Evolutionary conservation across 2,888 invertebrate genomes (phyloP), one percentile per base, ranked within the genome.

Genomic region (Chironomus riparius): DNA sequence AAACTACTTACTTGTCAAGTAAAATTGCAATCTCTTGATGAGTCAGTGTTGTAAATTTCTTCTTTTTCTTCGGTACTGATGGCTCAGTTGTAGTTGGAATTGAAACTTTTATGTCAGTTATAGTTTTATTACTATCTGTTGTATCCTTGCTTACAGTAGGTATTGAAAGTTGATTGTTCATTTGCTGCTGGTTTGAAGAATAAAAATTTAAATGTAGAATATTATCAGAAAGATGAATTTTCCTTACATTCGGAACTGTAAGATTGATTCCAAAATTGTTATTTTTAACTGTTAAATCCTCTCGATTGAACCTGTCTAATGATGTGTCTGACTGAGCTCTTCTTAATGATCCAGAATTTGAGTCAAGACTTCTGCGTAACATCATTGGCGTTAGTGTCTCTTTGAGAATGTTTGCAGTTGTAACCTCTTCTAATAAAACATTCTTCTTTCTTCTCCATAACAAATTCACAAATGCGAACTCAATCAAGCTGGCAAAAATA

Each of bases 391-490:
- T 94, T 77, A 94, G 81, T 0, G 94, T 93, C 65, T 92, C 92
- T 85, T 92, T 93, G 28, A 94, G 83, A 76, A 94, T 94, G 80
- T 94, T 50, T n/a, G 13, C 18, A 6, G 72, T 22, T 7, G 15
- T 38, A 2, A 84, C 80, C 72, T 83, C 83, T 73, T 83, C 82
- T 1, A 84, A 78, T 74, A 83, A 82, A 28, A 85, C 82, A 78
- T 81, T 83, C 56, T 80, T 81, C 90, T 90, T 92, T 82, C 94
- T 87, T 77, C 94, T 87, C 90, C 93, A 94, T 81, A 94, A 94
- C 6, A 92, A 93, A 81, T 94, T 94, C 65, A 94, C 94, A 80
- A 94, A 94, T 4, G 94, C 94, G 80, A 94, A 94, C 82, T 94
- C 94, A 0, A 93, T 90, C 81, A 94, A 87, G 12, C 93, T 93